A percentile compares a stretch with the other conserved stretches of the same genome.
Conservation (phyloP, 2,113 vertebrate species). For the Cheirogaleus medius region DNA sequence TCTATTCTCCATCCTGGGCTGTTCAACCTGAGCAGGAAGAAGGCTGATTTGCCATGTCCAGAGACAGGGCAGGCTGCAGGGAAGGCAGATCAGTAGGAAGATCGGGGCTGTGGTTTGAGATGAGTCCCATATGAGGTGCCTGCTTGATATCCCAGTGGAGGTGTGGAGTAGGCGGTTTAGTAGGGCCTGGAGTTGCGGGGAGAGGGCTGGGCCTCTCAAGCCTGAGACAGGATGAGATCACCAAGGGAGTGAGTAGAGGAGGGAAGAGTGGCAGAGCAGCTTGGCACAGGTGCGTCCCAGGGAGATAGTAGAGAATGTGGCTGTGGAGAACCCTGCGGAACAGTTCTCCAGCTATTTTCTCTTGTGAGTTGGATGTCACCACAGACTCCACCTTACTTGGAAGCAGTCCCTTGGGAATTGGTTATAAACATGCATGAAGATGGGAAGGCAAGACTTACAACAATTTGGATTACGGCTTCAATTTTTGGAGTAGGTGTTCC, state of each 20-base stretch:
- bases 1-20: rapidly evolving
- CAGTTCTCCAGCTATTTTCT: background rate
- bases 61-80: background rate
- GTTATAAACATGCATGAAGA: background rate
- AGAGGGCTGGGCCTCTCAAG: background rate
- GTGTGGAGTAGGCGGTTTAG: rapidly evolving
- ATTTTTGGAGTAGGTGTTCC: background rate
- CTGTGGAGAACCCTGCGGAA: no score
- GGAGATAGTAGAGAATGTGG: rapidly evolving
- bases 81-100: no score
- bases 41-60: background rate
- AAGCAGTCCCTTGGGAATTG: background rate
- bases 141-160: rapidly evolving
- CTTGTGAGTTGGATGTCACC: rapidly evolving
- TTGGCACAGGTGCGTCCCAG: rapidly evolving
- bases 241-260: background rate
- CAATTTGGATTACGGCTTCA: background rate
- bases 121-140: rapidly evolving
- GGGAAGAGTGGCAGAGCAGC: background rate
- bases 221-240: background rate
- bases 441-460: background rate
- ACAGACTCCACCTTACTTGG: background rate
- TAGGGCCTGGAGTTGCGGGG: no score
- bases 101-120: background rate
- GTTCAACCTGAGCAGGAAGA: background rate